These are phyloP conservation scores for Syngnathus rostellatus DNA, from an alignment of 2,797 vertebrate genomes.

Conservation along the genomic window DNA sequence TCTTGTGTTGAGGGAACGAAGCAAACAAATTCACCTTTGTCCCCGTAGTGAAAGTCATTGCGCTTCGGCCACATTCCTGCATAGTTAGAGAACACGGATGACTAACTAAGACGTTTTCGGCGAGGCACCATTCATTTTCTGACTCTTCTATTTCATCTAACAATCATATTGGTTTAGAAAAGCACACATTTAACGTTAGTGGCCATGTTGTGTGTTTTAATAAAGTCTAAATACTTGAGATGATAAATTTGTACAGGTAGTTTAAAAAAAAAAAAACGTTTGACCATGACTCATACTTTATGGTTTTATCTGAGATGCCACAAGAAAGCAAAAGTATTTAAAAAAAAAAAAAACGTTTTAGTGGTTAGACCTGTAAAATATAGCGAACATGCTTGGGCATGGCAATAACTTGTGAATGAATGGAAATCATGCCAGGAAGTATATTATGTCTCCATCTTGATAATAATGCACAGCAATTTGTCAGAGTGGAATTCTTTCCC, in stretches of 20 bases:
- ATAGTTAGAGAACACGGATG: conserved; percentile 12
- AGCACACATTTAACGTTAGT: neutral
- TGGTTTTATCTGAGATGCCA: neutral
- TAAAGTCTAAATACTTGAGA: too few relatives aligned
- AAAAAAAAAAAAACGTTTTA: neutral
- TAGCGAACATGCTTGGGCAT: neutral
- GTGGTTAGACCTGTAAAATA: neutral
- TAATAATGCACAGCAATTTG: conserved; percentile 1
- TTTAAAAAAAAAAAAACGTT: too few relatives aligned
- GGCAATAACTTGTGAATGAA: neutral
- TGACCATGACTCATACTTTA: neutral
- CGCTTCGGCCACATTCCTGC: conserved; percentile 22
- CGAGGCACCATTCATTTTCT: neutral
- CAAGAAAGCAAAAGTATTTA: neutral
- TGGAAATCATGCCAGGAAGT: neutral
- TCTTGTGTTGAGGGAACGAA: conserved; percentile 16
- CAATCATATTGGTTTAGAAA: neutral
- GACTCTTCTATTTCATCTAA: too few relatives aligned
- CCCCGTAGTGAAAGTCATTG: conserved; percentile 19
- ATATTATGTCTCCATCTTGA: neutral
- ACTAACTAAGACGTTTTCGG: neutral
- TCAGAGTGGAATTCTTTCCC: neutral
- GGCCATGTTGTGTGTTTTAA: too few relatives aligned
- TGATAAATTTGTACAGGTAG: too few relatives aligned
- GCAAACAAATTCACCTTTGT: conserved; percentile 25